phyloP scores from a whole-genome alignment of 2,888 invertebrate species.

The Dascillus cervinus region DNA sequence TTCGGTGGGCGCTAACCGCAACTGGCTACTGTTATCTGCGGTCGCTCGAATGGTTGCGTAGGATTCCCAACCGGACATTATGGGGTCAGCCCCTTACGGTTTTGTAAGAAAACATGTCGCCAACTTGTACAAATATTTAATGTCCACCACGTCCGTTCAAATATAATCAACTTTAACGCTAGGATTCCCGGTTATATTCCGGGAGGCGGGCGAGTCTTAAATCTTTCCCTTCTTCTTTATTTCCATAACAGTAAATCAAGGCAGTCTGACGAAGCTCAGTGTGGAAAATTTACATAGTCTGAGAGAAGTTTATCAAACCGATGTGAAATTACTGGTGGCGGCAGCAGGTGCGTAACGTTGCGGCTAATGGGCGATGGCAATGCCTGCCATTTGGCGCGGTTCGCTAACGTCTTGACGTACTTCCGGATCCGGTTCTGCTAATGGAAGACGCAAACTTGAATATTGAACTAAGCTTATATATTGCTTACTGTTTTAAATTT shows the following conservation, averaged over 20 bases:
- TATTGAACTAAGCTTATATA: too few relatives aligned
- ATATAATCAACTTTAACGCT: too few relatives aligned
- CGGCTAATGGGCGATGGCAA: constrained; percentile 16
- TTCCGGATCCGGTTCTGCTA: constrained; percentile 16
- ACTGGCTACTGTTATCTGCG: constrained; percentile 5
- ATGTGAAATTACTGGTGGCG: constrained; percentile 16
- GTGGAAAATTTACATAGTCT: constrained; percentile 16
- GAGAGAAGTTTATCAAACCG: constrained; percentile 17
- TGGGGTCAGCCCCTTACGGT: constrained; percentile 5
- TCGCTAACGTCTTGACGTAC: constrained; percentile 16
- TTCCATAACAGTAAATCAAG: constrained; percentile 11
- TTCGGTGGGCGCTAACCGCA: constrained; percentile 1
- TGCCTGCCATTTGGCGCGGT: constrained; percentile 16
- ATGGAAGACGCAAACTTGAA: constrained; percentile 17
- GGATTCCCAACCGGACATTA: constrained; percentile 8
- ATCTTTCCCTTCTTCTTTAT: constrained; percentile 6
- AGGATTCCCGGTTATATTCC: too few relatives aligned
- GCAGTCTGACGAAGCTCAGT: constrained; percentile 8
- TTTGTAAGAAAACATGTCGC: too few relatives aligned
- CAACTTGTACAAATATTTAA: too few relatives aligned
- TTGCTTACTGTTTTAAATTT: too few relatives aligned
- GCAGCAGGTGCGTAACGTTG: constrained; percentile 17
- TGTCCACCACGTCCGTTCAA: too few relatives aligned
- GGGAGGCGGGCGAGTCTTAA: too few relatives aligned
- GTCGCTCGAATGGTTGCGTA: constrained; percentile 3